Evolutionary conservation across 2,888 invertebrate genomes (phyloP), one percentile per base, ranked within the genome.

Genomic region (Tenthredo scrophulariae): DNA sequence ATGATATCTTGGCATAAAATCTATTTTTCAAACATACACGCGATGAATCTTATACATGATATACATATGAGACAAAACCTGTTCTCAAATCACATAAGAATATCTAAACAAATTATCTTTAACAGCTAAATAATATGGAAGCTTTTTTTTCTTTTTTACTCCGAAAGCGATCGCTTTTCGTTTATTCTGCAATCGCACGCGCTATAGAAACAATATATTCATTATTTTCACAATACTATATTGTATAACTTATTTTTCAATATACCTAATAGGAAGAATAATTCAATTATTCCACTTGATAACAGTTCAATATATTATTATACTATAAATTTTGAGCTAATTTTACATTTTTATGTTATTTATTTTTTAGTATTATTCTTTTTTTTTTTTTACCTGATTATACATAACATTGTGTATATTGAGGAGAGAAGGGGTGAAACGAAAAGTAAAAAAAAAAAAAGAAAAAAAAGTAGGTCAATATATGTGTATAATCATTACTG

Each of bases 1-100:
- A 85, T 90, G 90, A 90, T 89, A 90, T 89, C 86, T 86, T 74
- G 86, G 85, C 37, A 13, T 37, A n/a, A 26, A 26, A 22, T 62
- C 22, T 26, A 3, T 62, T 62, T 10, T 67, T n/a, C n/a, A 6
- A 67, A 58, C 7, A 75, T 46, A 13, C 13, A 15, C 40, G 43
- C 18, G 43, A 15, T 33, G 33, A 0, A 33, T 46, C 26, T 75
- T 75, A 87, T 86, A 87, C 85, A 87, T 88, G 86, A 86, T 88
- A 88, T 46, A 88, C 86, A 86, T 87, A 89, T 88, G 46, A 46
- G 13, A 46, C 13, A 13, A 15, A 46, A 46, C 46, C 3, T 13
- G 15, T 46, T 46, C 15, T 46, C 46, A 46, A 4, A 46, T 46
- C 46, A 46, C 46, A 46, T 46, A 13, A 13, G 10, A n/a, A n/a